Evolutionary conservation across 2,113 vertebrate genomes (phyloP).

Genomic region (Setophaga coronata): DNA sequence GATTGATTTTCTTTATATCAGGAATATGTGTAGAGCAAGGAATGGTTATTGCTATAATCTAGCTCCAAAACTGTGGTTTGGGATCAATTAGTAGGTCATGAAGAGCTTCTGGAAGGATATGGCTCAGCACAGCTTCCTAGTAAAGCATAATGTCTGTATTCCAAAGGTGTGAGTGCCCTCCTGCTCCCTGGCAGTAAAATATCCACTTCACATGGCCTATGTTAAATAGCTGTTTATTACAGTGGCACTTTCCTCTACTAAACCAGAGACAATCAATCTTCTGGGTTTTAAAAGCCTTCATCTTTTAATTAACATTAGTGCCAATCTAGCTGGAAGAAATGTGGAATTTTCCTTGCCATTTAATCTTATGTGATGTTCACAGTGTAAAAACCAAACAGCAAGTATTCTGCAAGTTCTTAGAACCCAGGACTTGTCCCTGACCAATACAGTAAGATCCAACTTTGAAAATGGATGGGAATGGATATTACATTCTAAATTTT

Average conservation of each 20-base stretch:
- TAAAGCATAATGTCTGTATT: not conserved
- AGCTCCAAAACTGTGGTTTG: conserved; percentile 24
- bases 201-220: not conserved
- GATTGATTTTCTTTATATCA: conserved; percentile 56
- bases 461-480: not conserved
- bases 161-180: not conserved
- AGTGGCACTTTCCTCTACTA: not conserved
- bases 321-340: not conserved
- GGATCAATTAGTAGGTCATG: conserved; percentile 29
- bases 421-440: not conserved
- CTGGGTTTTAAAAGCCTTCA: not conserved
- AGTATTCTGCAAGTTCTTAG: not conserved
- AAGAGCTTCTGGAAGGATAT: conserved; percentile 20
- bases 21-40: not conserved
- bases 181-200: not conserved
- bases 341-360: not conserved
- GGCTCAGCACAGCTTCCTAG: not conserved
- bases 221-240: not conserved
- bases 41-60: conserved; percentile 14
- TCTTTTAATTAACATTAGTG: not conserved
- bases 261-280: not conserved
- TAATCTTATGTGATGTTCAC: not conserved
- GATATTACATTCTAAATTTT: not conserved
- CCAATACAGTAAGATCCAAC: not conserved
- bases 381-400: not conserved